These are phyloP conservation scores for Homalodisca vitripennis DNA, from an alignment of 1,140 invertebrate species.

Conservation along the genomic window DNA sequence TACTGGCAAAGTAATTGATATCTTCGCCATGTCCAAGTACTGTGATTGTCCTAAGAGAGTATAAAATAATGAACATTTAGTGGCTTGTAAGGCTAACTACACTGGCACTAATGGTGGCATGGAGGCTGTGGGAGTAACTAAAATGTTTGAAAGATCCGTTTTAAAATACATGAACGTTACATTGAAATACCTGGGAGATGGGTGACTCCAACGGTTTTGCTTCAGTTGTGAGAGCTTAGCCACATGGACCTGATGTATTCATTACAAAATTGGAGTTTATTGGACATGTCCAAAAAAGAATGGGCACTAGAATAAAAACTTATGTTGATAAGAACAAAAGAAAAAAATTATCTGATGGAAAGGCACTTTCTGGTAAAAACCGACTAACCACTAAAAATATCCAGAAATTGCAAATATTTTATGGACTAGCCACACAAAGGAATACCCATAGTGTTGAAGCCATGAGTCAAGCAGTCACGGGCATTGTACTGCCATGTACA, in stretches of 20 bases:
- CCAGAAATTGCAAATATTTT: conserved; percentile 36
- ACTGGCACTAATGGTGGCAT: too few species aligned
- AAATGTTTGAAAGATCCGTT: too few species aligned
- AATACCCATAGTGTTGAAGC: conserved; percentile 32
- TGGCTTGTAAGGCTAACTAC: conserved; percentile 14
- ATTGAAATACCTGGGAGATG: conserved; percentile 32
- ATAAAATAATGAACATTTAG: conserved; percentile 11
- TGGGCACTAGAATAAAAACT: too few species aligned
- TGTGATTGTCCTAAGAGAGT: conserved; percentile 29
- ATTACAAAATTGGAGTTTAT: conserved; percentile 37
- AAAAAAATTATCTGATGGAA: too few species aligned
- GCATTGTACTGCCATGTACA: conserved; percentile 29
- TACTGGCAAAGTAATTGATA: too few species aligned
- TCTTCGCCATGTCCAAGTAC: conserved; percentile 31
- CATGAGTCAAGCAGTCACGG: conserved; percentile 34
- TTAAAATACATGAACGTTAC: conserved; percentile 24
- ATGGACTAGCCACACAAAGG: conserved; percentile 35
- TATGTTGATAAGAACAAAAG: too few species aligned
- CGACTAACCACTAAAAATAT: too few species aligned
- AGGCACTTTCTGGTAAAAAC: too few species aligned
- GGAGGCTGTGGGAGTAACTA: too few species aligned
- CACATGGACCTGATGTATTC: conserved; percentile 29
- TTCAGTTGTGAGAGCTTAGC: conserved; percentile 23
- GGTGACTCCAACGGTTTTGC: too few species aligned
- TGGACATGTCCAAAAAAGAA: too few species aligned